A percentile compares a stretch with the other conserved stretches of the same genome.
Conservation (phyloP, 2,113 vertebrate species). For the Amphiprion percula region DNA sequence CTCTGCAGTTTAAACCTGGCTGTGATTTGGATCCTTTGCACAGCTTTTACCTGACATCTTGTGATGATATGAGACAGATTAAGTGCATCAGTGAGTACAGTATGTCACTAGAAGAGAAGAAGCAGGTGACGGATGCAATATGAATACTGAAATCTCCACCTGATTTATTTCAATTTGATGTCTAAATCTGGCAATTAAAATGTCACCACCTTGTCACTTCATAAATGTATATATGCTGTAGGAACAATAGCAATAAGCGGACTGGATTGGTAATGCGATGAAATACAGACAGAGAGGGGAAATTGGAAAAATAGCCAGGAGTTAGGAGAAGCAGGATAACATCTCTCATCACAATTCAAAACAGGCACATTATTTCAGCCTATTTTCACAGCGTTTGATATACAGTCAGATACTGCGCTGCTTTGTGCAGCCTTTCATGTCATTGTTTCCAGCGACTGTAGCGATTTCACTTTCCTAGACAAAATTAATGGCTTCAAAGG, state of each 20-base stretch:
- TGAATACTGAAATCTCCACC: conserved; percentile 46
- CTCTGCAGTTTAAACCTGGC: conserved; percentile 1
- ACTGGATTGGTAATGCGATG: conserved; percentile 14
- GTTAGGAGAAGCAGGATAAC: conserved; percentile 57
- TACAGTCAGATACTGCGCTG: conserved; percentile 45
- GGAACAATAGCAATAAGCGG: conserved; percentile 41
- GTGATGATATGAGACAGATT: conserved; percentile 50
- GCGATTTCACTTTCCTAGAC: conserved; percentile 49
- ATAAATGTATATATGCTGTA: conserved; percentile 22
- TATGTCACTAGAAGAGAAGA: conserved; percentile 35
- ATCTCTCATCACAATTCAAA: conserved; percentile 71
- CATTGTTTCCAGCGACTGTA: conserved; percentile 44
- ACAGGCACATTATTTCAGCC: conserved; percentile 61
- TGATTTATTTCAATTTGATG: conserved; percentile 50
- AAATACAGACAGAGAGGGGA: conserved; percentile 45
- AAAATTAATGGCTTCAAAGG: conserved; percentile 61
- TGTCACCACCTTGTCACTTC: conserved; percentile 32
- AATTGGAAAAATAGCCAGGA: conserved; percentile 57
- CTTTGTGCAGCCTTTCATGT: conserved; percentile 50
- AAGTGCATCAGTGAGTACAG: conserved; percentile 49
- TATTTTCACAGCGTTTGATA: conserved; percentile 62
- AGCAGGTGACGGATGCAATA: conserved; percentile 24
- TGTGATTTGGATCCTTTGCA: conserved; percentile 47
- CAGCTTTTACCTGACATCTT: conserved; percentile 47
- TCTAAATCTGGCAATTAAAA: conserved; percentile 62